These are phyloP conservation scores for Acrocyrtus sp. DNA, from an alignment of 2,888 invertebrate species.

Conservation along the genomic window DNA sequence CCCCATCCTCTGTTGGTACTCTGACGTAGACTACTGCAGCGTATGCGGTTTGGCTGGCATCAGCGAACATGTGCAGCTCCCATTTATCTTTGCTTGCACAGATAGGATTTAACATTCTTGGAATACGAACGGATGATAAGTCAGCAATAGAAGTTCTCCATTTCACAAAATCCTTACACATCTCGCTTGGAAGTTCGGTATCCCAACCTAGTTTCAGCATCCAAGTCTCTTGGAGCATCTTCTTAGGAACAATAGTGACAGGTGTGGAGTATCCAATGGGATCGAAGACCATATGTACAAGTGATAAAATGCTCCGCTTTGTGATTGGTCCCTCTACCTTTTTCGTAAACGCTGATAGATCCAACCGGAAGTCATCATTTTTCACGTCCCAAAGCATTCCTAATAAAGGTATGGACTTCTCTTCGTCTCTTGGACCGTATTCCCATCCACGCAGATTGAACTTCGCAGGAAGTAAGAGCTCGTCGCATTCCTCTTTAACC, in stretches of 20 bases:
- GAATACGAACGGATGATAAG: not conserved
- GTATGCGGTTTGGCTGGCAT: slow-evolving; percentile 64
- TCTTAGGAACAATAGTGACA: not conserved
- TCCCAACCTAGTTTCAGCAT: not conserved
- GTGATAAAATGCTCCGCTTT: not conserved
- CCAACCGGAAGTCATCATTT: not conserved
- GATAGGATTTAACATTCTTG: not conserved
- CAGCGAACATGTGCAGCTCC: slow-evolving; percentile 63
- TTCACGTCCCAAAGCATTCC: slow-evolving; percentile 1
- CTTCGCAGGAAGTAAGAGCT: not conserved
- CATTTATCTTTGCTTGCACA: slow-evolving; percentile 13
- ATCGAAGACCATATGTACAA: not conserved
- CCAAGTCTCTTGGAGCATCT: slow-evolving; percentile 2
- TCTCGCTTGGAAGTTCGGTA: not conserved
- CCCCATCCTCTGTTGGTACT: not conserved
- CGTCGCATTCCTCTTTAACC: not conserved
- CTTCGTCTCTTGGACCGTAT: not conserved
- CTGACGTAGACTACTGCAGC: slow-evolving; percentile 62
- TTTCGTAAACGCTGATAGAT: not conserved
- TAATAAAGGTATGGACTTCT: not conserved
- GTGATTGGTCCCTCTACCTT: not conserved
- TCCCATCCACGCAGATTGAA: slow-evolving; percentile 9
- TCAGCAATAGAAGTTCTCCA: not conserved
- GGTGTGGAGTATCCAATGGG: slow-evolving; percentile 5
- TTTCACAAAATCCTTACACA: not conserved